These are phyloP conservation scores for Sternarchorhynchus goeldii DNA, from an alignment of 2,797 vertebrate species.

Conservation along the genomic window DNA sequence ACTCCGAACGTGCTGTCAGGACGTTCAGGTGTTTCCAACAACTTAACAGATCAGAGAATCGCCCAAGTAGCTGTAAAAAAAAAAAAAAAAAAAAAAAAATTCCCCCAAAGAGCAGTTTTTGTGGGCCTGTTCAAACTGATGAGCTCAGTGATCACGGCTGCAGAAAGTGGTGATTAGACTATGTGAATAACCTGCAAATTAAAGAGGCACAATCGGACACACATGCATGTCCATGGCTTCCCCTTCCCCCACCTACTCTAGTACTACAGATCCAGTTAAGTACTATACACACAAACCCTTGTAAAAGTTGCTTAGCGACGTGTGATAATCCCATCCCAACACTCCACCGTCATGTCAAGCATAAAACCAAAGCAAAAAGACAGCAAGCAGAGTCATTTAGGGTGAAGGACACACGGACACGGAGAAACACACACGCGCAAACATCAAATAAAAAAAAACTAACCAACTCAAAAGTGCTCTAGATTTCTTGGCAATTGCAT, in stretches of 20 bases:
- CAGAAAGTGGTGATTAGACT: conserved; percentile 17
- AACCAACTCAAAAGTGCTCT: conserved; percentile 37
- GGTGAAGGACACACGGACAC: background rate
- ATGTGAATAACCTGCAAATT: conserved; percentile 13
- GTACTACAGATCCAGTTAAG: background rate
- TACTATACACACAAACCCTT: background rate
- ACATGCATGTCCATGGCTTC: background rate
- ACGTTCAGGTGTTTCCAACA: background rate
- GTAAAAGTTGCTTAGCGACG: background rate
- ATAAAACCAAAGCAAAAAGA: background rate
- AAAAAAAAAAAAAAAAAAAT: background rate
- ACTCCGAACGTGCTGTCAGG: background rate
- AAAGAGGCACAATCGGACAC: conserved; percentile 34
- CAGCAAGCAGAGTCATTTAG: conserved; percentile 6
- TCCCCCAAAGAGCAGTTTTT: too few species aligned
- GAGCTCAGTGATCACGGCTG: background rate
- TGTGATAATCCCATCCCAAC: background rate
- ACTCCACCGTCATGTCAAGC: background rate
- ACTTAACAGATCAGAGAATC: background rate
- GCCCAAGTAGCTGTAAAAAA: background rate
- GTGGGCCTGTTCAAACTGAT: background rate
- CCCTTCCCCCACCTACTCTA: background rate
- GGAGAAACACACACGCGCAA: background rate
- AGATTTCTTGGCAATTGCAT: conserved; percentile 28
- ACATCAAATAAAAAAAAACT: background rate